Evolutionary conservation across 2,113 vertebrate genomes (phyloP), one percentile per base, ranked within the genome.

Genomic region (Conger conger): DNA sequence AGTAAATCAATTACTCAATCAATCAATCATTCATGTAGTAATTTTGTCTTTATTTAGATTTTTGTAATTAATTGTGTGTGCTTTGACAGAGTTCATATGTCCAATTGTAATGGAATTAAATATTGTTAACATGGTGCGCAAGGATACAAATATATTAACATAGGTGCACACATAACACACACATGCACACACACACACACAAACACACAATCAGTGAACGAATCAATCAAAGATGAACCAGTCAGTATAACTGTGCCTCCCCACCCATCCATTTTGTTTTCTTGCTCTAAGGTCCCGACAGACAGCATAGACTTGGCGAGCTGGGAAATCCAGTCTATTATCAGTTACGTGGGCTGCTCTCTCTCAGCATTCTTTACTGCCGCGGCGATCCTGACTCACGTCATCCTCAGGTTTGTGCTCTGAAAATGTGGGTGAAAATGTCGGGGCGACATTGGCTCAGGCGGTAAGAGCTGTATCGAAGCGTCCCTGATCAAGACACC

Each of bases 341-440:
- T 95, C 82, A 94, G 90, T 40, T 93, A 93, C 79, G 81, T 93
- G 7, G 93, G 94, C 79, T 93, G 92, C 3, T 78, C 91, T 53
- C 79, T 95, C 37, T 95, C 94, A 11, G 88, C 90, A 0, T 88
- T 93, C 83, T 95, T 94, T 85, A 89, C 86, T 16, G 86, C 87
- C 76, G 17, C 86, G 53, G 89, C 91, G 53, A 17, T 95, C 27
- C 6, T 93, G 5, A 60, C 89, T 0, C 93, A 89, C 63, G 8
- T 90, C n/a, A 87, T 92, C 16, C 78, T 60, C 53, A 78, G 86
- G 94, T 95, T 33, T 2, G 85, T 81, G 78, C n/a, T 36, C 57
- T 27, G n/a, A 11, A 33, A n/a, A 33, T 33, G 9, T 30, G 57
- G n/a, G n/a, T n/a, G n/a, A n/a, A n/a, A n/a, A n/a, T n/a, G n/a